Evolutionary conservation across 1,140 invertebrate genomes (phyloP).

Genomic region (Cyclina sinensis): DNA sequence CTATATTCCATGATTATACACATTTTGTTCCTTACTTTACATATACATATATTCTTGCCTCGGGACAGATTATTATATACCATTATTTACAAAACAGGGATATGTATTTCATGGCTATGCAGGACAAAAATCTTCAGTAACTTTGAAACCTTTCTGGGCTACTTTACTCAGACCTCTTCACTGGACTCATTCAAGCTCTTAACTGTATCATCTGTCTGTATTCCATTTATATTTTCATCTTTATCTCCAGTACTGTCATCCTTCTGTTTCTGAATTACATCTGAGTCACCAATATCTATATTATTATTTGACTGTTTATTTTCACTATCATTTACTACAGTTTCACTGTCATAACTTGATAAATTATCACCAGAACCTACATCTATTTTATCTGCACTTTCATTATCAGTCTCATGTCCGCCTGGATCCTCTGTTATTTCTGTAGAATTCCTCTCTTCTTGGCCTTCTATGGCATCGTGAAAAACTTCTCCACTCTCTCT

Average conservation of each 20-base stretch:
- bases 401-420: neutral
- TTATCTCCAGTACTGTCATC: neutral
- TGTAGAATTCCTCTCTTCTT: slow-evolving; percentile 5
- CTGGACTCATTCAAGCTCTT: slow-evolving; percentile 25
- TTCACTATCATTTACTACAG: neutral
- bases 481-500: slow-evolving; percentile 48
- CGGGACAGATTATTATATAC: slow-evolving; percentile 49
- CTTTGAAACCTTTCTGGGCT: neutral
- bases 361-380: slow-evolving; percentile 1
- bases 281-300: slow-evolving; percentile 37
- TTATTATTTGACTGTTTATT: slow-evolving; percentile 53
- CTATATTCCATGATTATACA: slow-evolving; percentile 22
- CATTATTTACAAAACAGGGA: slow-evolving; percentile 47
- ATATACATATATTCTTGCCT: slow-evolving; percentile 44
- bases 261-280: slow-evolving; percentile 29
- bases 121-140: slow-evolving; percentile 21
- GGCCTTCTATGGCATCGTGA: slow-evolving; percentile 57
- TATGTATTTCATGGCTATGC: slow-evolving; percentile 46
- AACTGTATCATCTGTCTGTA: slow-evolving; percentile 32
- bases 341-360: neutral
- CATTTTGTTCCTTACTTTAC: slow-evolving; percentile 14
- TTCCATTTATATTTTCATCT: slow-evolving; percentile 22
- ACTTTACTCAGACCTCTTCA: neutral
- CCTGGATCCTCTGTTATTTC: slow-evolving; percentile 54
- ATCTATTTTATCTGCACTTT: neutral